These are phyloP conservation scores for Vanessa tameamea DNA, from an alignment of 1,140 invertebrate species.

Conservation along the genomic window DNA sequence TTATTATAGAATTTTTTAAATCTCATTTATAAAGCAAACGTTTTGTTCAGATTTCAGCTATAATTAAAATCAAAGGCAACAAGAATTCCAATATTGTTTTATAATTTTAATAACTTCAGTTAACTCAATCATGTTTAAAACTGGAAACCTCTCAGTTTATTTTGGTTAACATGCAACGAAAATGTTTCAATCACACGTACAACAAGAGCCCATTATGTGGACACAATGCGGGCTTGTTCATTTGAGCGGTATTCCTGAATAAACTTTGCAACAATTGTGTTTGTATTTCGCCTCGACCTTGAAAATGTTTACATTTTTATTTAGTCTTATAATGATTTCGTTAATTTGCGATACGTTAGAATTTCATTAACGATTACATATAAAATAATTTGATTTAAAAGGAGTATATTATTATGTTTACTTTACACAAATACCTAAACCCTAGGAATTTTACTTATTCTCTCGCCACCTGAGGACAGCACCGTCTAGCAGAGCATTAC, in stretches of 20 bases:
- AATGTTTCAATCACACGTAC: constrained; percentile 23
- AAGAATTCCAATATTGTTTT: too few relatives aligned
- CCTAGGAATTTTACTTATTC: too few relatives aligned
- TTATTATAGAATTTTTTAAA: too few relatives aligned
- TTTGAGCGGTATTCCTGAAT: constrained; percentile 25
- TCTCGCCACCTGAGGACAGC: too few relatives aligned
- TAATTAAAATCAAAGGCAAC: too few relatives aligned
- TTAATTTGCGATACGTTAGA: neutral
- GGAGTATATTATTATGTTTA: too few relatives aligned
- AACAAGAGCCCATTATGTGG: constrained; percentile 17
- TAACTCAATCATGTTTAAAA: neutral
- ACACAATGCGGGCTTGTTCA: constrained; percentile 23
- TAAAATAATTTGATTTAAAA: too few relatives aligned
- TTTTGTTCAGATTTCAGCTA: too few relatives aligned
- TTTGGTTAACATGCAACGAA: constrained; percentile 10
- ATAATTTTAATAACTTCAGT: too few relatives aligned
- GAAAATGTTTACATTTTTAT: neutral
- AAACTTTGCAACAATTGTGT: constrained; percentile 22
- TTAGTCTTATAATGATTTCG: neutral
- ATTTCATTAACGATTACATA: neutral
- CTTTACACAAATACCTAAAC: too few relatives aligned
- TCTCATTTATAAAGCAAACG: too few relatives aligned
- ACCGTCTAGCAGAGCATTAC: too few relatives aligned
- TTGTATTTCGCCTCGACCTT: neutral
- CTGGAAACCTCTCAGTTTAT: constrained; percentile 16